phyloP scores from a whole-genome alignment of 2,888 invertebrate species.

The Chrysolina americana region DNA sequence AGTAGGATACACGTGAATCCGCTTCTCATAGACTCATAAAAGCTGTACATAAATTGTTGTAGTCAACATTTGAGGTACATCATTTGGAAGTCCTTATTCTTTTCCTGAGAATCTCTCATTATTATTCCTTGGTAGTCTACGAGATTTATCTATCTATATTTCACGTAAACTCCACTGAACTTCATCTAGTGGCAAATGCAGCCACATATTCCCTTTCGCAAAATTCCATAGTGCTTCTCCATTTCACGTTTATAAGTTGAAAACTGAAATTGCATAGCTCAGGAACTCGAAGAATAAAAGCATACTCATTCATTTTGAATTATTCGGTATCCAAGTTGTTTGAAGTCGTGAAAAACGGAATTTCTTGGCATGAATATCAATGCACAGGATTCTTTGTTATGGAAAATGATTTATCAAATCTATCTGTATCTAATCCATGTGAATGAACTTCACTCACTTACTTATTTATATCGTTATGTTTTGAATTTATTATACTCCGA shows the following conservation, averaged over 20 bases:
- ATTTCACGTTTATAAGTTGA: conserved; percentile 22
- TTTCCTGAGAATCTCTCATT: conserved; percentile 27
- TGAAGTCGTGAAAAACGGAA: neutral
- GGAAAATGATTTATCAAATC: too few relatives aligned
- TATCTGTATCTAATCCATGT: too few relatives aligned
- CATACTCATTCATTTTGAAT: neutral
- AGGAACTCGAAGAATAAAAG: neutral
- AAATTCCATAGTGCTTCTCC: neutral
- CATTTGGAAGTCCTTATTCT: conserved; percentile 26
- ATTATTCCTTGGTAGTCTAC: conserved; percentile 35
- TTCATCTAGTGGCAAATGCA: conserved; percentile 30
- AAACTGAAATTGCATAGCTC: conserved; percentile 17
- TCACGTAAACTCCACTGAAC: conserved; percentile 32
- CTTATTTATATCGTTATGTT: too few relatives aligned
- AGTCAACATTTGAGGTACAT: conserved; percentile 20
- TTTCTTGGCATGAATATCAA: too few relatives aligned
- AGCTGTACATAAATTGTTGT: conserved; percentile 25
- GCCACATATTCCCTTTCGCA: conserved; percentile 26
- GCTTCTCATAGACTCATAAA: conserved; percentile 6
- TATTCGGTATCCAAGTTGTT: neutral
- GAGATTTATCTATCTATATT: conserved; percentile 39
- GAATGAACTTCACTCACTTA: too few relatives aligned
- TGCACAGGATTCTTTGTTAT: too few relatives aligned
- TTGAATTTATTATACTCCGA: too few relatives aligned
- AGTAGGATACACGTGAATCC: neutral